Evolutionary conservation across 2,797 vertebrate species (phyloP).

Genomic region (Parotocinclus haroldoi): DNA sequence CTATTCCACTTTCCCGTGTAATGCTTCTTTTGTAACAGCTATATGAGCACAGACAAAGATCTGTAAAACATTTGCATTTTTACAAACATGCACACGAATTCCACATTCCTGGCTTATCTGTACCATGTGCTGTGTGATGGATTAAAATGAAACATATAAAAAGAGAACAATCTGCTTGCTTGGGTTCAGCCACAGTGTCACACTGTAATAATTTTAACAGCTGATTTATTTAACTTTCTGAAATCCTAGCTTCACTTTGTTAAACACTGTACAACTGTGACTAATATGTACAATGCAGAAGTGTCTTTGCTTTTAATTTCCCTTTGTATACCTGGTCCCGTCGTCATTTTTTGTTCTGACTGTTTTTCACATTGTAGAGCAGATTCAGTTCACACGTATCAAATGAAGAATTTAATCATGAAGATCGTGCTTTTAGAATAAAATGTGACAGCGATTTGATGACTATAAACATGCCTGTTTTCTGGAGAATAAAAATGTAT

Average conservation of each 20-base stretch:
- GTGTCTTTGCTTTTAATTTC: conserved; percentile 11
- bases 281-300: conserved; percentile 35
- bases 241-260: conserved; percentile 35
- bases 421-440: conserved; percentile 32
- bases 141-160: conserved; percentile 31
- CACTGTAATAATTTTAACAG: neutral
- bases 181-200: conserved; percentile 13
- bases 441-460: conserved; percentile 23
- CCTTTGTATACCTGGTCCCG: conserved; percentile 15
- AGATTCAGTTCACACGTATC: conserved; percentile 40
- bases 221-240: conserved; percentile 19
- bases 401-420: conserved; percentile 27
- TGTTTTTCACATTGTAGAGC: conserved; percentile 44
- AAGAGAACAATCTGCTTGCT: conserved; percentile 24
- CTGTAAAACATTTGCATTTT: conserved; percentile 57
- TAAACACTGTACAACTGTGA: conserved; percentile 38
- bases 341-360: conserved; percentile 8
- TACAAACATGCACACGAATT: conserved; percentile 66
- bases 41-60: conserved; percentile 61
- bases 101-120: conserved; percentile 60
- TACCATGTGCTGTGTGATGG: conserved; percentile 71
- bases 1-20: conserved; percentile 61
- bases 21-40: conserved; percentile 68
- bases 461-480: conserved; percentile 26
- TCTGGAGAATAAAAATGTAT: conserved; percentile 44